Evolutionary conservation across 1,140 invertebrate species (phyloP).

Genomic region (Chymomyza costata): DNA sequence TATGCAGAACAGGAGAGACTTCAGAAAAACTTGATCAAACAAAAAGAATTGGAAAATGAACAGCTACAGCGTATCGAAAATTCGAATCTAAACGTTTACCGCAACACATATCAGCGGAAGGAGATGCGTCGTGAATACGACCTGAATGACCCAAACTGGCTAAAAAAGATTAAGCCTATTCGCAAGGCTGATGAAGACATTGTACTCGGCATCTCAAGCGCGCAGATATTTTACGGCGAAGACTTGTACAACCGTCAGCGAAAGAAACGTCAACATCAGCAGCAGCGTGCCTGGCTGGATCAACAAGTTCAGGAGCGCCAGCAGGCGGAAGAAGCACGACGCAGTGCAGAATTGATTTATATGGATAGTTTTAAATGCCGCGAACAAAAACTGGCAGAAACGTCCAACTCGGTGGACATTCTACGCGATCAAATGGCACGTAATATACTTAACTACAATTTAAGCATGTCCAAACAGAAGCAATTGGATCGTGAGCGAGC

Average conservation of each 20-base stretch:
- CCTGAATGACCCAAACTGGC: slow-evolving; percentile 86
- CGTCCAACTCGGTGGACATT: slow-evolving; percentile 55
- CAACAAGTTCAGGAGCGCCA: slow-evolving; percentile 83
- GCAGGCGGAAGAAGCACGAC: slow-evolving; percentile 79
- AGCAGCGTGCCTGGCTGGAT: slow-evolving; percentile 86
- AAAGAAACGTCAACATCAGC: slow-evolving; percentile 82
- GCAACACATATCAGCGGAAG: slow-evolving; percentile 83
- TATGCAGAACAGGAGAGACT: slow-evolving; percentile 82
- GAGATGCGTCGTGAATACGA: slow-evolving; percentile 88
- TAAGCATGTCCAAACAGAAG: slow-evolving; percentile 71
- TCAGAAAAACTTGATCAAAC: slow-evolving; percentile 79
- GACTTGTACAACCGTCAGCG: slow-evolving; percentile 80
- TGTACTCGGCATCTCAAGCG: slow-evolving; percentile 81
- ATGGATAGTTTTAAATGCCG: slow-evolving; percentile 78
- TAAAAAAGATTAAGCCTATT: slow-evolving; percentile 84
- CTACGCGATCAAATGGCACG: slow-evolving; percentile 81
- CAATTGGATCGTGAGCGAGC: slow-evolving; percentile 29
- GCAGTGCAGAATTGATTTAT: slow-evolving; percentile 78
- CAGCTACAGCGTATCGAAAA: slow-evolving; percentile 76
- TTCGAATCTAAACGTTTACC: slow-evolving; percentile 84
- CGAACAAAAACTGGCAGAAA: slow-evolving; percentile 80
- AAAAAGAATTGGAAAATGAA: slow-evolving; percentile 78
- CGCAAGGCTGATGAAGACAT: slow-evolving; percentile 83
- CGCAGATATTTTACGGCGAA: slow-evolving; percentile 90
- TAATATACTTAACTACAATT: slow-evolving; percentile 84